Evolutionary conservation across 2,888 invertebrate species (phyloP).

Genomic region (Tridacna crocea): DNA sequence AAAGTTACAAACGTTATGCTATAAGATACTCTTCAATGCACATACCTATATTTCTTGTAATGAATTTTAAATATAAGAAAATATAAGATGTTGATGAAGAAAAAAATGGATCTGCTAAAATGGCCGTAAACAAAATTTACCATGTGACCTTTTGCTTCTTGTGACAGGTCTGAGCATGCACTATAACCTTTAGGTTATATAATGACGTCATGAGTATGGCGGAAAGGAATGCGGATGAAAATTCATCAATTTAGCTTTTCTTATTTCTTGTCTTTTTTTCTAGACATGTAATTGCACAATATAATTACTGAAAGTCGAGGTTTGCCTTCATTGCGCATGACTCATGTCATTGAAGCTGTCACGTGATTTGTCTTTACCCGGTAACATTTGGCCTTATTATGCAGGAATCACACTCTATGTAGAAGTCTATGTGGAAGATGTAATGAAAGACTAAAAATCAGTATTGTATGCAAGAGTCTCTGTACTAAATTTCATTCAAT

Average conservation of each 20-base stretch:
- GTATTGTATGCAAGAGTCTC: neutral
- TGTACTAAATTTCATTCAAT: no score
- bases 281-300: neutral
- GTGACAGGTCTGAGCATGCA: neutral
- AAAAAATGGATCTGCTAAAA: neutral
- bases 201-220: conserved; percentile 25
- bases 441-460: neutral
- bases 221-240: conserved; percentile 13
- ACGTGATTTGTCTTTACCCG: neutral
- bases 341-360: neutral
- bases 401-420: no score
- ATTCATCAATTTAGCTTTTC: neutral
- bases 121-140: neutral
- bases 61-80: neutral
- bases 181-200: conserved; percentile 17
- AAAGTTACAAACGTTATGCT: neutral
- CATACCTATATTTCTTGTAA: neutral
- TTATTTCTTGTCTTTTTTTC: neutral
- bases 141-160: neutral
- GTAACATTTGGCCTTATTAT: neutral
- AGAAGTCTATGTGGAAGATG: neutral
- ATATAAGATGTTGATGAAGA: neutral
- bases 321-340: neutral
- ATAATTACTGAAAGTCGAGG: neutral
- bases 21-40: neutral